Conservation (phyloP, 2,797 vertebrate species). For the Rhynchonycteris naso region DNA sequence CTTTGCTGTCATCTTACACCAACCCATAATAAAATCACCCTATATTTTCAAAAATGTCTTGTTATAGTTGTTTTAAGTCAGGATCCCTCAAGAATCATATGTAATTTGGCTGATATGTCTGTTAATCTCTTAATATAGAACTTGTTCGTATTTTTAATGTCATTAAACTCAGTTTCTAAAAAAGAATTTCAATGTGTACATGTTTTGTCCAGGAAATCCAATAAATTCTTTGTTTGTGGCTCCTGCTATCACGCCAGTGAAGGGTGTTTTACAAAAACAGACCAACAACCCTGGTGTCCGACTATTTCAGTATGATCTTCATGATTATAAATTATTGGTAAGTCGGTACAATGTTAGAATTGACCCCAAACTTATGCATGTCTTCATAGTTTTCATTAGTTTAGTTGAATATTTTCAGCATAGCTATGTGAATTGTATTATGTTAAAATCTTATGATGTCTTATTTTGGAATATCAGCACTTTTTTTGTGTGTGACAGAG, state of each 20-base stretch:
- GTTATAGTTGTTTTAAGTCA: conserved; percentile 1
- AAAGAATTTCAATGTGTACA: neutral
- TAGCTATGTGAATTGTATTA: neutral
- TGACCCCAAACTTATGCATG: neutral
- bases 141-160: neutral
- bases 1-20: neutral
- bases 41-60: neutral
- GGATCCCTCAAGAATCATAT: neutral
- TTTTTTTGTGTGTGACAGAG: no score
- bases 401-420: neutral
- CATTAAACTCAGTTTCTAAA: conserved; percentile 21
- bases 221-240: conserved; percentile 94
- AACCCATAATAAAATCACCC: neutral
- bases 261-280: conserved; percentile 82
- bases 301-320: conserved; percentile 89
- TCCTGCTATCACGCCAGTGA: conserved; percentile 96
- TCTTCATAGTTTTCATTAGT: neutral
- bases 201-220: conserved; percentile 87
- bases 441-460: neutral
- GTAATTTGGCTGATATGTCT: neutral
- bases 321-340: conserved; percentile 90
- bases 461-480: no score
- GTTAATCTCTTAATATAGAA: conserved; percentile 11
- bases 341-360: conserved; percentile 69
- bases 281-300: conserved; percentile 96